Percentiles rank a stretch among this genome's conserved stretches.
Evolutionary conservation across 2,113 vertebrate genomes (phyloP).

Genomic region (Pseudonaja textilis): DNA sequence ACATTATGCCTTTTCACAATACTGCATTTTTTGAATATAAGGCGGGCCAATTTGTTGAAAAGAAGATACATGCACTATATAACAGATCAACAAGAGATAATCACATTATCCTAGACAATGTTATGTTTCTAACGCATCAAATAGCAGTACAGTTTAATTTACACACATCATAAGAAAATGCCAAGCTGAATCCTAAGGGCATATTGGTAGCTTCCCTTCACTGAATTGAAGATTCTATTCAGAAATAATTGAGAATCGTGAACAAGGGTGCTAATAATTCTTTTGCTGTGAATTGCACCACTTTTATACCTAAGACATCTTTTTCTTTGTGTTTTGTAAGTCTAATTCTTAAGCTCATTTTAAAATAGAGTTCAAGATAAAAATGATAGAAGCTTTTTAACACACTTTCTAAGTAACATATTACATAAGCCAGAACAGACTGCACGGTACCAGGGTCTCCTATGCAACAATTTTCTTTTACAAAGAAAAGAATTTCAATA

Average conservation of each 20-base stretch:
- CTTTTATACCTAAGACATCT: conserved; percentile 20
- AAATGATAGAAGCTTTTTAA: neutral
- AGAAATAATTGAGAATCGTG: neutral
- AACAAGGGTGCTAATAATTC: neutral
- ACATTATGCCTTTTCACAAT: neutral
- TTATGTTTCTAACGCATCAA: neutral
- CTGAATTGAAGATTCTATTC: neutral
- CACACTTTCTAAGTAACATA: neutral
- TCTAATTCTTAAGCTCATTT: neutral
- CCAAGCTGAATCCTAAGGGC: neutral
- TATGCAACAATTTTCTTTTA: neutral
- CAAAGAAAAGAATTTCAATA: neutral
- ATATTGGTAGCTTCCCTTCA: neutral
- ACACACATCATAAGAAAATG: neutral
- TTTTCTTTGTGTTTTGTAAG: conserved; percentile 30
- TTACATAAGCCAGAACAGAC: neutral
- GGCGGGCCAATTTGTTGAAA: neutral
- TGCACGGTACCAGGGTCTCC: neutral
- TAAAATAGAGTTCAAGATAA: conserved; percentile 26
- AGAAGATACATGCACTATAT: neutral
- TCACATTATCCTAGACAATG: neutral
- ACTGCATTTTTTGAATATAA: neutral
- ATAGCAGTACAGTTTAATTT: neutral
- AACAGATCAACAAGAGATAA: neutral
- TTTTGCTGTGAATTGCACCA: neutral